These are phyloP conservation scores for Abrostola triplasia DNA, from an alignment of 2,888 invertebrate genomes.

Conservation along the genomic window DNA sequence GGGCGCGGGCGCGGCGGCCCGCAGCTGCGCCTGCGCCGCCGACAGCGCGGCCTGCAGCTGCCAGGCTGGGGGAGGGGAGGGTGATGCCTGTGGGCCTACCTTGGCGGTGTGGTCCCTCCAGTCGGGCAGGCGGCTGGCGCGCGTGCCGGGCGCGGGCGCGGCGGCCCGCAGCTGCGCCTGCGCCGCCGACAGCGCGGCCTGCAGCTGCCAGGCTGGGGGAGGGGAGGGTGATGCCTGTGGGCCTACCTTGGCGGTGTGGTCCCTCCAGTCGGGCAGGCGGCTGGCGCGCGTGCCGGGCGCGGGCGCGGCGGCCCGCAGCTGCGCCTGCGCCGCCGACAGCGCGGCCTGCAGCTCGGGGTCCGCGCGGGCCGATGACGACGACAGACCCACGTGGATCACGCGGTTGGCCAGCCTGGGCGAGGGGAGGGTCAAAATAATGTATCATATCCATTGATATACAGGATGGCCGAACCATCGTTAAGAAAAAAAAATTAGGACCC, in stretches of 20 bases:
- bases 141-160: constrained; percentile 93
- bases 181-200: too few relatives aligned
- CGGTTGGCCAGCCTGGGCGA: constrained; percentile 94
- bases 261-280: constrained; percentile 91
- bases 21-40: too few relatives aligned
- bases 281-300: constrained; percentile 92
- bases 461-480: too few relatives aligned
- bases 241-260: constrained; percentile 89
- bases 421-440: too few relatives aligned
- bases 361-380: constrained; percentile 86
- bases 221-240: too few relatives aligned
- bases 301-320: constrained; percentile 93
- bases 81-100: too few relatives aligned
- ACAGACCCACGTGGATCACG: constrained; percentile 97
- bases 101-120: constrained; percentile 91
- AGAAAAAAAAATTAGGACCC: too few relatives aligned
- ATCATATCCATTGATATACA: too few relatives aligned
- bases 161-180: constrained; percentile 93
- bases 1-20: too few relatives aligned
- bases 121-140: constrained; percentile 90
- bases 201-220: too few relatives aligned
- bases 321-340: constrained; percentile 93
- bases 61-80: too few relatives aligned
- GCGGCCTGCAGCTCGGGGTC: constrained; percentile 96
- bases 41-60: too few relatives aligned